Percentiles rank a stretch among this genome's conserved stretches.
These are phyloP conservation scores for Mya arenaria DNA, from an alignment of 1,140 invertebrate genomes.

Conservation along the genomic window DNA sequence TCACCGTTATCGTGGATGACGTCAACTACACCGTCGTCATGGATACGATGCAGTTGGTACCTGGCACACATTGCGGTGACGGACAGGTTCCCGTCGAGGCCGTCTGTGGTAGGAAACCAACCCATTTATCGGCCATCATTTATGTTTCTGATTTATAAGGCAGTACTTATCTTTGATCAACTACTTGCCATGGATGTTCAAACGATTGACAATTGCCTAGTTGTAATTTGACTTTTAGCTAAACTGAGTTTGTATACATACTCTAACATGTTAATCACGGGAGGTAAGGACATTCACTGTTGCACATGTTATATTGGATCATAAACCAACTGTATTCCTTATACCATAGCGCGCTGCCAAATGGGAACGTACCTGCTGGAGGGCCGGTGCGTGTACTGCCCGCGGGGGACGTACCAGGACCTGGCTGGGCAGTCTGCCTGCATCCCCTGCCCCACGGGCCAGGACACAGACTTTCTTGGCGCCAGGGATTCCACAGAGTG, in stretches of 20 bases:
- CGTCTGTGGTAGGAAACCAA: slow-evolving; percentile 45
- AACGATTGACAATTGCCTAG: no score
- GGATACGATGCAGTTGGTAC: background rate
- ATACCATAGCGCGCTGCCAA: slow-evolving; percentile 45
- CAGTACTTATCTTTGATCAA: no score
- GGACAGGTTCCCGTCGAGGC: slow-evolving; percentile 24
- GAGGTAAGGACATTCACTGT: no score
- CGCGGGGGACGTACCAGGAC: slow-evolving; percentile 28
- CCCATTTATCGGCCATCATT: no score
- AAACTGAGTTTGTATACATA: no score
- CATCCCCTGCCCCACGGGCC: background rate
- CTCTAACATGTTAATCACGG: no score
- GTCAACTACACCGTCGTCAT: slow-evolving; percentile 12
- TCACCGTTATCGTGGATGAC: background rate
- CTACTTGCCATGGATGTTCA: no score
- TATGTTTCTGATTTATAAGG: no score
- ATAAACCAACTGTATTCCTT: no score
- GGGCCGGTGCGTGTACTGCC: slow-evolving; percentile 33
- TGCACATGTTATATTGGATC: no score
- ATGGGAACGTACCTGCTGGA: slow-evolving; percentile 5
- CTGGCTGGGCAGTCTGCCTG: slow-evolving; percentile 12
- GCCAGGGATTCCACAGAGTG: slow-evolving; percentile 15
- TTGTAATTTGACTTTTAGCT: no score
- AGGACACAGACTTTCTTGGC: slow-evolving; percentile 6
- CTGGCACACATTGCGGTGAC: slow-evolving; percentile 8